phyloP scores from a whole-genome alignment of 2,797 vertebrate species.

The Periophthalmus magnuspinnatus region DNA sequence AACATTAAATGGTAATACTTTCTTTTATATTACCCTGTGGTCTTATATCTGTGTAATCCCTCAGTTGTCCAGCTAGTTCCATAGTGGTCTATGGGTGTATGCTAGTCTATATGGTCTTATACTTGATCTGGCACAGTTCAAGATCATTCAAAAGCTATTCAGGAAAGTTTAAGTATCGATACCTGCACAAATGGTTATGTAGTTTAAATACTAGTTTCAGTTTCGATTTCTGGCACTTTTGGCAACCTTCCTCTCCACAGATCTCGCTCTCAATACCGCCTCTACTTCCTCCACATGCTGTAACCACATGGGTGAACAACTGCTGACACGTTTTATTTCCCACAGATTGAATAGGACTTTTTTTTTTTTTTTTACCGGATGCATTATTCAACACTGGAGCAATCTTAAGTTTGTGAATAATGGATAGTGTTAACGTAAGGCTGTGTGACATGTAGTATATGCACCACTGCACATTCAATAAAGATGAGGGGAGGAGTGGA shows the following conservation, averaged over 20 bases:
- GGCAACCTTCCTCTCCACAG: background rate
- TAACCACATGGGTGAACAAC: conserved; percentile 43
- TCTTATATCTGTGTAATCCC: too few species aligned
- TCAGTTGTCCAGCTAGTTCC: too few species aligned
- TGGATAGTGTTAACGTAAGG: conserved; percentile 57
- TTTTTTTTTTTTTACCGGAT: conserved; percentile 46
- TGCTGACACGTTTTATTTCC: conserved; percentile 62
- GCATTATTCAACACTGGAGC: conserved; percentile 65
- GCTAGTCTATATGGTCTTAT: too few species aligned
- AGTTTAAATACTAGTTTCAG: too few species aligned
- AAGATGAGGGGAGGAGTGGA: conserved; percentile 22
- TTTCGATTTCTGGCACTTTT: too few species aligned
- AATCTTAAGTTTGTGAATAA: conserved; percentile 68
- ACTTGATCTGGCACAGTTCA: too few species aligned
- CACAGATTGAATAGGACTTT: conserved; percentile 37
- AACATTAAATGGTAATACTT: too few species aligned
- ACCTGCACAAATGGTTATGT: too few species aligned
- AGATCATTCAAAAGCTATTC: too few species aligned
- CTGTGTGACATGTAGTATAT: conserved; percentile 40
- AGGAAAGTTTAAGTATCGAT: too few species aligned
- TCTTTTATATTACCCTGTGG: too few species aligned
- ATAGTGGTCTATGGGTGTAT: too few species aligned
- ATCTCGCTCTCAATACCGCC: background rate
- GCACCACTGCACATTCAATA: conserved; percentile 57
- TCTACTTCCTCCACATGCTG: background rate